Base-by-base conservation (phyloP, 2,888 invertebrate genomes). In the Rosalia funebris region DNA sequence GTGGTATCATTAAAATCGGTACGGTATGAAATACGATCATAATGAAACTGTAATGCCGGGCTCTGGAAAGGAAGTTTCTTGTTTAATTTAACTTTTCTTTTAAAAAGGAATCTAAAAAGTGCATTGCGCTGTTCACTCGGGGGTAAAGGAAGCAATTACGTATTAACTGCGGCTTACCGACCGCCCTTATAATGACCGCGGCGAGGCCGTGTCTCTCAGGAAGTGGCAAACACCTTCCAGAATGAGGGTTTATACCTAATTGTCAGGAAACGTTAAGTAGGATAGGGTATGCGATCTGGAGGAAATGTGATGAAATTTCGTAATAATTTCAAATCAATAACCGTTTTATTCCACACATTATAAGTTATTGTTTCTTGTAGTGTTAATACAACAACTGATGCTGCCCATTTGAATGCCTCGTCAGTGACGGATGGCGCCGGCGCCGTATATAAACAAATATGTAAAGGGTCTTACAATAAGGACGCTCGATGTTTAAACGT, bases 1-100 rank as follows among this genome's bases (percentile, higher is more conserved):
- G 34, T 47, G 11, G 47, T n/a, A 36, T 47, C 34, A 17, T 47
- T 47, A 47, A 47, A 47, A 25, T 9, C 25, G 3, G 4, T 5
- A 25, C 9, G 25, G 25, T 3, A 5, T 25, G 9, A 25, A 9
- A 25, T 25, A 25, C 25, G n/a, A n/a, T n/a, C n/a, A n/a, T n/a
- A 25, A 25, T 25, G 9, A 25, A 25, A 25, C 25, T 25, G 9
- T 25, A 25, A 5, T 25, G n/a, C 25, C 25, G 3, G 9, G 3
- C 3, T 25, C 25, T 25, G 25, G 25, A 25, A 25, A 25, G 9
- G 3, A 3, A 3, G 25, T 25, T 25, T 25, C 4, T 25, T 25
- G 4, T 5, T 9, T 9, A 25, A 25, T 25, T 25, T 25, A 3
- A 9, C 9, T n/a, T n/a, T n/a, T n/a, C n/a, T n/a, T n/a, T n/a